Base-by-base conservation (phyloP, 2,888 invertebrate genomes). In the Apodemia zela region DNA sequence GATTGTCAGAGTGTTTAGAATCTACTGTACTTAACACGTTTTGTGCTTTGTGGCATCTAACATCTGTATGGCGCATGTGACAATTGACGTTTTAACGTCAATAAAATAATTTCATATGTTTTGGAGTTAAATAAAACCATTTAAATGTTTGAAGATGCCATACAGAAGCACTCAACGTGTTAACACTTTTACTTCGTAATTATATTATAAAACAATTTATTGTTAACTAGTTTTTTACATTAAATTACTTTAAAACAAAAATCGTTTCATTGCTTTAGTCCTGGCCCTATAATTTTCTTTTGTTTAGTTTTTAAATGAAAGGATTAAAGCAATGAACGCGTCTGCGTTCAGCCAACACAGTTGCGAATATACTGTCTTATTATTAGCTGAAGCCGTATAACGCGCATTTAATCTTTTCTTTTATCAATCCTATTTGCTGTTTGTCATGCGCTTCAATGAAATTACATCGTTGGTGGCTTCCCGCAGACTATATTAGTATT, bases 221-320 rank as follows among this genome's bases (percentile, higher is more conserved):
- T 59, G 59, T 59, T 59, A 47, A 42, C 18, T 38, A 21, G 3
- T 49, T 59, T 42, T 25, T 62, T 62, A 57, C 29, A 63, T 63
- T 63, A 63, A 63, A 63, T 10, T 35, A 58, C 11, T 35, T 35
- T 3, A n/a, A 49, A 63, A 47, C 18, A 68, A 72, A 71, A 65
- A 71, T 85, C 71, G 89, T 90, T 90, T 90, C 90, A 90, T 90
- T 90, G 90, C 89, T 90, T 89, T 89, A 85, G 83, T 85, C 87
- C 87, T 78, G 71, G 68, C 80, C 86, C 77, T 75, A 67, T 60
- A 59, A 57, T 65, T 65, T 62, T 60, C 18, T 25, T 42, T 61
- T 54, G 49, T 65, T 63, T 51, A 45, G 29, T 57, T 54, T 35
- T 38, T 33, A 42, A 21, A 60, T 42, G 25, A 62, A 68, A 74